phyloP scores from a whole-genome alignment of 2,888 invertebrate genomes.

The Drosophila falleni region DNA sequence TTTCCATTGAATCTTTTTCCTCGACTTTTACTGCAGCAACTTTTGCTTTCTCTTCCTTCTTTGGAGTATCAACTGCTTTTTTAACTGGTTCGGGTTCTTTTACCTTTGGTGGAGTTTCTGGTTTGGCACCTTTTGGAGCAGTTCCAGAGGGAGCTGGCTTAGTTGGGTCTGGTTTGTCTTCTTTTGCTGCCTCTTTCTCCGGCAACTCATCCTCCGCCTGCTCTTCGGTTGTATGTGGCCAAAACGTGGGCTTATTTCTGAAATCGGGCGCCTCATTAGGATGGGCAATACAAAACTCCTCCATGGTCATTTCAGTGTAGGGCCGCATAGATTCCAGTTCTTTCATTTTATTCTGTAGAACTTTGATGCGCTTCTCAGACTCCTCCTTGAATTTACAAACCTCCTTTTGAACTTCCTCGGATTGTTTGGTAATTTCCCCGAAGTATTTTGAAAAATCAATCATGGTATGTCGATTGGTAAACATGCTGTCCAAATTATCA shows the following conservation, averaged over 20 bases:
- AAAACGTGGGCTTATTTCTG: conserved; percentile 91
- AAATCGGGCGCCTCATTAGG: conserved; percentile 90
- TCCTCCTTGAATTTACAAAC: conserved; percentile 58
- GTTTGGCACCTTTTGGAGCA: neutral
- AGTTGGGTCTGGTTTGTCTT: conserved; percentile 10
- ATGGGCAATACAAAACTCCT: conserved; percentile 91
- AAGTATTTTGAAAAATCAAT: conserved; percentile 76
- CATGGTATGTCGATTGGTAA: conserved; percentile 60
- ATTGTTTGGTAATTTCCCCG: conserved; percentile 88
- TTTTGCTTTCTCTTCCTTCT: conserved; percentile 3
- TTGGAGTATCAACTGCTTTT: neutral
- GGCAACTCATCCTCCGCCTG: conserved; percentile 83
- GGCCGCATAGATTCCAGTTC: conserved; percentile 89
- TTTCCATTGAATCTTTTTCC: conserved; percentile 17
- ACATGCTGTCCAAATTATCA: conserved; percentile 69
- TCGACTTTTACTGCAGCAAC: neutral
- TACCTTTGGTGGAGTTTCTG: neutral
- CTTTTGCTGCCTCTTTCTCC: conserved; percentile 10
- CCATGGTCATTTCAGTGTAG: conserved; percentile 92
- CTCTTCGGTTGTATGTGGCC: conserved; percentile 91
- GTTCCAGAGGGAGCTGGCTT: conserved; percentile 16
- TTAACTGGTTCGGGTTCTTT: neutral
- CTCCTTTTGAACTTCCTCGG: conserved; percentile 87
- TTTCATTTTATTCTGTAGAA: conserved; percentile 87
- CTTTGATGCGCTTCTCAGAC: conserved; percentile 82